Evolutionary conservation across 2,113 vertebrate genomes (phyloP), one percentile per base, ranked within the genome.

Genomic region (Oncorhynchus tshawytscha): DNA sequence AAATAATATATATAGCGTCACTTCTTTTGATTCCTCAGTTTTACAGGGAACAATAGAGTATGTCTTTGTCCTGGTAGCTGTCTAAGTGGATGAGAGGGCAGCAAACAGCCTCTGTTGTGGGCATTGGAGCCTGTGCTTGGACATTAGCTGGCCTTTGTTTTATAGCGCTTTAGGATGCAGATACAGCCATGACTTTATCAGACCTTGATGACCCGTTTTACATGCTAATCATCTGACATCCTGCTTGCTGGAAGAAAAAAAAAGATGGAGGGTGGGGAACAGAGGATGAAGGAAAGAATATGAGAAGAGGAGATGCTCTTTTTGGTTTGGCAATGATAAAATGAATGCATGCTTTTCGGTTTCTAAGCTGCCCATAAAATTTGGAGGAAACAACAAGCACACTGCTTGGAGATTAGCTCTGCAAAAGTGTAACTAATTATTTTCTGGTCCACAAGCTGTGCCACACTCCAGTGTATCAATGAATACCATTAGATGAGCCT

Each of bases 361-460:
- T 67, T 27, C 69, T 70, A 54, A 65, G 72, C 66, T 73, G 48
- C 79, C 67, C 82, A 81, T 78, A 83, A 78, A 11, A 84, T 82
- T 85, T 68, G 73, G 71, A 74, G 72, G 75, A 82, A 84, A 83
- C 78, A 70, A 67, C 70, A 74, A 73, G 76, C 70, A 66, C 78
- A 70, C 75, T 64, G 20, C 75, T 69, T 60, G 72, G 78, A 85
- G 82, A 90, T 90, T 87, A 86, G 75, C 82, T 85, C 22, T 11
- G 74, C 77, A 70, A 71, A 85, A 85, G 84, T 87, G 82, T 80
- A 84, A 90, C 81, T 90, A 89, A 90, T 91, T 82, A 85, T 84
- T 88, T 86, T 83, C 78, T 80, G 72, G 76, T 75, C 57, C 3
- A 67, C 77, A 77, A 81, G 77, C 81, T 81, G 65, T 7, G 81